Conservation (phyloP, 2,797 vertebrate genomes). For the Helostoma temminkii region DNA sequence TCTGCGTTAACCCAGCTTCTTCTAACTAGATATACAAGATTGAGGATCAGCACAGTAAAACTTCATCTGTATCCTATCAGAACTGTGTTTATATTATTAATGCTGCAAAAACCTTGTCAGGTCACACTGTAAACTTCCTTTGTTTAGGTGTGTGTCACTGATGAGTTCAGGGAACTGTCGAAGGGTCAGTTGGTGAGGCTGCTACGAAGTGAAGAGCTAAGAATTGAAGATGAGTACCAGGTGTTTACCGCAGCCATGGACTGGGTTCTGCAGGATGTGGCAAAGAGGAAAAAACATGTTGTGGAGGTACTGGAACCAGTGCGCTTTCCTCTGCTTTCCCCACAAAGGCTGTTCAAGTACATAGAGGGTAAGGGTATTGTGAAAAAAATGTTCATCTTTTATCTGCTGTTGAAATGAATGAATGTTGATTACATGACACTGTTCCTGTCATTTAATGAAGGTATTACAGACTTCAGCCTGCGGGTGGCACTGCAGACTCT, state of each 20-base stretch:
- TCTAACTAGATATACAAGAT: neutral
- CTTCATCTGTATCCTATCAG: neutral
- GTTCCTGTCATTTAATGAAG: conserved; percentile 72
- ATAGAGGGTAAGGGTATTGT: conserved; percentile 89
- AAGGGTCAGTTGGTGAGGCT: conserved; percentile 94
- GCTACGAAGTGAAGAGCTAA: conserved; percentile 94
- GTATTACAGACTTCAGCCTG: conserved; percentile 95
- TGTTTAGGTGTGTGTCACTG: conserved; percentile 83
- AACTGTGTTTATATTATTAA: neutral
- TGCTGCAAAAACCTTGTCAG: neutral
- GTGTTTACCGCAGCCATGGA: conserved; percentile 95
- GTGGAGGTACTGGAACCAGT: conserved; percentile 95
- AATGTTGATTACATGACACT: neutral
- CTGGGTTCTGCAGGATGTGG: conserved; percentile 93
- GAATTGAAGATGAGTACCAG: conserved; percentile 98
- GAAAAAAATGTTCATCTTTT: neutral
- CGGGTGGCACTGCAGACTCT: conserved; percentile 97
- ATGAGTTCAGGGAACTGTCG: conserved; percentile 91
- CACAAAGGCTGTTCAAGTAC: conserved; percentile 95
- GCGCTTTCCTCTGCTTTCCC: conserved; percentile 93
- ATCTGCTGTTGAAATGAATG: neutral
- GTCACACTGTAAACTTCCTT: neutral
- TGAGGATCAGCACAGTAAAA: neutral
- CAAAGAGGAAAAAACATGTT: conserved; percentile 91
- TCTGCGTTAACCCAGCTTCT: neutral